phyloP scores from a whole-genome alignment of 1,140 invertebrate genomes.

The Muscidifurax raptorellus region DNA sequence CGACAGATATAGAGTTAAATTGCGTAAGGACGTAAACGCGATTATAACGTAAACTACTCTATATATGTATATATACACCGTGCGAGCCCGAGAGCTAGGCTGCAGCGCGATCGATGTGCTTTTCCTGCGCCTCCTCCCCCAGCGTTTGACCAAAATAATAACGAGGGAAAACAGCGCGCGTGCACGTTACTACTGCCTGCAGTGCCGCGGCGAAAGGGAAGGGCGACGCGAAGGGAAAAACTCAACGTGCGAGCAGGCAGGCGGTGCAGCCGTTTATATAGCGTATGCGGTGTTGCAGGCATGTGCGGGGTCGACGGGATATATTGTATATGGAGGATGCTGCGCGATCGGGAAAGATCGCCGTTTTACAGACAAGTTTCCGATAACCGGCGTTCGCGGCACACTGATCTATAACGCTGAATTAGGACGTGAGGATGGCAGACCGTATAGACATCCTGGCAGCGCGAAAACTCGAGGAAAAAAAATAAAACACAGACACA shows the following conservation, averaged over 20 bases:
- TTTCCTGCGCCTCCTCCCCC: neutral
- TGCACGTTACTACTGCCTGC: neutral
- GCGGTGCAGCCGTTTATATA: neutral
- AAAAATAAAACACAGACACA: neutral
- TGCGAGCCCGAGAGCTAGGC: neutral
- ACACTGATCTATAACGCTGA: too few relatives aligned
- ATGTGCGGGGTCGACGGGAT: neutral
- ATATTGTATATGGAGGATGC: neutral
- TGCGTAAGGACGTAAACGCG: neutral
- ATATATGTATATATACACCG: too few relatives aligned
- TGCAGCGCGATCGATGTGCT: neutral
- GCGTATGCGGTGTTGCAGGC: neutral
- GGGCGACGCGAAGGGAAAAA: conserved; percentile 48
- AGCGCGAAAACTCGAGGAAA: neutral
- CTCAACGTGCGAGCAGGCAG: conserved; percentile 26
- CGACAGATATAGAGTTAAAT: neutral
- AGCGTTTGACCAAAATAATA: neutral
- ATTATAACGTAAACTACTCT: neutral
- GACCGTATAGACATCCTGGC: too few relatives aligned
- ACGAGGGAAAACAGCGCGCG: neutral
- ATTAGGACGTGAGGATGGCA: too few relatives aligned
- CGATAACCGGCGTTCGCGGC: too few relatives aligned
- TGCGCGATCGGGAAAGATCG: neutral
- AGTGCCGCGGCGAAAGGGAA: neutral
- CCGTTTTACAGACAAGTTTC: too few relatives aligned